phyloP scores from a whole-genome alignment of 92 coral and sea anemone genomes.

The Phenganax subtilis region DNA sequence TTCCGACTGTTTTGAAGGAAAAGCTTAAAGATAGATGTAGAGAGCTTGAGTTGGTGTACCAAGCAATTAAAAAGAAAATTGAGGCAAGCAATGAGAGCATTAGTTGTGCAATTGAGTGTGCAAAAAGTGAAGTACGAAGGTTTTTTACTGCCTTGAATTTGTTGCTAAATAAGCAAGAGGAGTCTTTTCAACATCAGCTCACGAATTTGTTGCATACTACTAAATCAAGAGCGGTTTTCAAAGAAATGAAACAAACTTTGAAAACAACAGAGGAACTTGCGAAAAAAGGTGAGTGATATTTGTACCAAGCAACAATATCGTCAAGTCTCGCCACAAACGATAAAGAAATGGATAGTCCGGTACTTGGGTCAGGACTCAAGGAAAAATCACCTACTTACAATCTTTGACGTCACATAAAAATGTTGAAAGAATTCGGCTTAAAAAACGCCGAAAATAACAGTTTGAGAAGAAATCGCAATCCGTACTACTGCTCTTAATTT shows the following conservation, averaged over 20 bases:
- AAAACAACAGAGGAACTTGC: slow-evolving; percentile 8
- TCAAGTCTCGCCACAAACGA: too few species aligned
- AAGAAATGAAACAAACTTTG: slow-evolving; percentile 13
- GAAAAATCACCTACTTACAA: too few species aligned
- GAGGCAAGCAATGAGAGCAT: slow-evolving; percentile 14
- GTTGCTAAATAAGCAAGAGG: slow-evolving; percentile 32
- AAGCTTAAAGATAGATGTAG: slow-evolving; percentile 23
- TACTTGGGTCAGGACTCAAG: too few species aligned
- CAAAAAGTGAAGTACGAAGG: slow-evolving; percentile 36
- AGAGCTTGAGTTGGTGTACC: not conserved
- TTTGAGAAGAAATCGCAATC: too few species aligned
- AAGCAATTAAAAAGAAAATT: slow-evolving; percentile 11
- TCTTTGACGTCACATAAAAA: too few species aligned
- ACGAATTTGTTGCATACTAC: slow-evolving; percentile 18
- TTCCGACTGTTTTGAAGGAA: slow-evolving; percentile 19
- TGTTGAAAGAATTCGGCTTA: too few species aligned
- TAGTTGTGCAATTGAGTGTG: slow-evolving; percentile 21
- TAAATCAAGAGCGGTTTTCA: slow-evolving; percentile 11
- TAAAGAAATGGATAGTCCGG: too few species aligned
- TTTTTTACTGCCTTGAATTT: slow-evolving; percentile 29
- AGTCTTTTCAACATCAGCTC: slow-evolving; percentile 34
- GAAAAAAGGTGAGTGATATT: slow-evolving; percentile 1
- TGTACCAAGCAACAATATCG: too few species aligned
- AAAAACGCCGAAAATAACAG: too few species aligned
- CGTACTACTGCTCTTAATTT: too few species aligned